Conservation (phyloP, 2,888 invertebrate species). For the Deroplatys truncata region DNA sequence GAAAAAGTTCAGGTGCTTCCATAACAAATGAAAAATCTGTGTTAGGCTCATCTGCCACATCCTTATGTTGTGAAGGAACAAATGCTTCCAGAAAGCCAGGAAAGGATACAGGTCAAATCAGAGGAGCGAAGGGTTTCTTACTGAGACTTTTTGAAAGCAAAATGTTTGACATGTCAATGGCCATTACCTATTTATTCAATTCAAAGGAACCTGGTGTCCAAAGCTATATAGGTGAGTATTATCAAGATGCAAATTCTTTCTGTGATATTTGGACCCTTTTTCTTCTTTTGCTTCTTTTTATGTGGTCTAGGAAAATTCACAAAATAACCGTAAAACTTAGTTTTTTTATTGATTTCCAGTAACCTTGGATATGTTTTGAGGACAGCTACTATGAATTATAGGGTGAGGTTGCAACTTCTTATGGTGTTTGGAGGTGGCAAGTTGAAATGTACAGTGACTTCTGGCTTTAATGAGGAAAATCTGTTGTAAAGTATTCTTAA, state of each 20-base stretch:
- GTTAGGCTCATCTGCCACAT: constrained; percentile 1
- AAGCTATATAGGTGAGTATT: constrained; percentile 77
- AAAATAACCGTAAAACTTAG: background rate
- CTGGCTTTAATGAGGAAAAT: no score
- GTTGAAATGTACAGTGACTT: no score
- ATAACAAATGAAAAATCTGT: background rate
- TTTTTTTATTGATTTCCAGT: no score
- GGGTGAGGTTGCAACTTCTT: no score
- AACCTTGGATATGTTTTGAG: no score
- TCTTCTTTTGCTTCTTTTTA: constrained; percentile 17
- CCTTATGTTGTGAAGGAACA: constrained; percentile 24
- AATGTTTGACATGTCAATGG: constrained; percentile 97
- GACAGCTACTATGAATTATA: no score
- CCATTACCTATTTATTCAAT: constrained; percentile 95
- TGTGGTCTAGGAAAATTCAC: background rate
- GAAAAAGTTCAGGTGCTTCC: constrained; percentile 5
- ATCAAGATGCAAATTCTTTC: background rate
- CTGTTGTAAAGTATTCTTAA: no score
- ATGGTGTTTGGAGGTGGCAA: no score
- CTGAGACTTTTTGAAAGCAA: constrained; percentile 94
- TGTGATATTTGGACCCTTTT: background rate
- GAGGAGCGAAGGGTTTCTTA: constrained; percentile 59
- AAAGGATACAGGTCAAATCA: constrained; percentile 23
- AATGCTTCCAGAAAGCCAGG: constrained; percentile 10
- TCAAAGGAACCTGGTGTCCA: constrained; percentile 98